These are phyloP conservation scores for Aldabrachelys gigantea DNA, from an alignment of 2,113 vertebrate genomes.

Conservation along the genomic window DNA sequence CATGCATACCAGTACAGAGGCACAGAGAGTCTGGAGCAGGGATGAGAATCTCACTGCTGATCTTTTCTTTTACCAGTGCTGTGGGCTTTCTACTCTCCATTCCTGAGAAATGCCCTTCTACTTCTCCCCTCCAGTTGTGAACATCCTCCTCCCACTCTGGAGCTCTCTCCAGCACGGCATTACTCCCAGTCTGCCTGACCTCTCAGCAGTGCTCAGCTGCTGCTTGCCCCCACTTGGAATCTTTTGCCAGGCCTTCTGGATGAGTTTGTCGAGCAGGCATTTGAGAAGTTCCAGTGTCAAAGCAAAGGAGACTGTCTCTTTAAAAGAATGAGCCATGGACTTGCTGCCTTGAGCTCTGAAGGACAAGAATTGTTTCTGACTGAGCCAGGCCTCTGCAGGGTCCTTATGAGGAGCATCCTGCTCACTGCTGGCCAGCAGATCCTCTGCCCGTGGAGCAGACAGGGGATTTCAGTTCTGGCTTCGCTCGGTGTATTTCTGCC, in stretches of 20 bases:
- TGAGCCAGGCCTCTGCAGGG: neutral
- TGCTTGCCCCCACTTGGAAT: neutral
- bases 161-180: neutral
- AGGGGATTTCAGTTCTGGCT: neutral
- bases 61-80: neutral
- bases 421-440: neutral
- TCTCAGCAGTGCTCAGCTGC: neutral
- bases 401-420: neutral
- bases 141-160: neutral
- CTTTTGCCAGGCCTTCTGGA: neutral
- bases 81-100: neutral
- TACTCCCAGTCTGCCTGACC: too few relatives aligned
- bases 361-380: neutral
- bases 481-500: neutral
- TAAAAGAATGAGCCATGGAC: neutral
- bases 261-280: neutral
- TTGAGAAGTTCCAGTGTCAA: neutral
- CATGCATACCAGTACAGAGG: neutral
- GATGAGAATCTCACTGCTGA: neutral
- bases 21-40: neutral
- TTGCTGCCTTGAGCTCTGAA: neutral
- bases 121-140: neutral
- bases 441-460: neutral
- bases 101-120: neutral
- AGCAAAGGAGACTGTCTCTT: neutral